These are phyloP conservation scores for Dermolepida albohirtum DNA, from an alignment of 2,888 invertebrate genomes.

Conservation along the genomic window DNA sequence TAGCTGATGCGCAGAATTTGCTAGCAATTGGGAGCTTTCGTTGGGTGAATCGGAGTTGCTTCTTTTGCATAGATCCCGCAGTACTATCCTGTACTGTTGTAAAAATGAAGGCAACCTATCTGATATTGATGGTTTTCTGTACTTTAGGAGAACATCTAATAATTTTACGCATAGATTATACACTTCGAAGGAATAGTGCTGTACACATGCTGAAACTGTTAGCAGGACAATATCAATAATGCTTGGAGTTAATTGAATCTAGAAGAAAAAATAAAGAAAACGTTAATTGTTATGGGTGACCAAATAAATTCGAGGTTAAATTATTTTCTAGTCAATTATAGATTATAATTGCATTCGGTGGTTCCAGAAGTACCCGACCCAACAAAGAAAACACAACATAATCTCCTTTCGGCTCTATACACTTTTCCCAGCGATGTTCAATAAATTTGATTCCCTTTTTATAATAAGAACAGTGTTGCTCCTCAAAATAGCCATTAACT, in stretches of 20 bases:
- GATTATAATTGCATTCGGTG: no score
- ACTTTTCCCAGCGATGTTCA: no score
- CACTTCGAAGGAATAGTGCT: slow-evolving; percentile 50
- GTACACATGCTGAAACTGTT: slow-evolving; percentile 17
- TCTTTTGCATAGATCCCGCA: slow-evolving; percentile 55
- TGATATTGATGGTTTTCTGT: slow-evolving; percentile 57
- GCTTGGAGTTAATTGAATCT: slow-evolving; percentile 42
- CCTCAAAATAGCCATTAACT: no score
- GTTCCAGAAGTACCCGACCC: no score
- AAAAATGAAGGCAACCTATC: slow-evolving; percentile 61
- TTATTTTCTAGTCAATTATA: no score
- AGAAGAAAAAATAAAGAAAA: slow-evolving; percentile 23
- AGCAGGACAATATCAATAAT: slow-evolving; percentile 46
- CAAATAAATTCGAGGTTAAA: no score
- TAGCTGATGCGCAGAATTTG: slow-evolving; percentile 62
- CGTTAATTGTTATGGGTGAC: neutral
- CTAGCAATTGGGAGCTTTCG: slow-evolving; percentile 50
- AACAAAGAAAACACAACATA: no score
- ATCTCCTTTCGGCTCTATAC: no score
- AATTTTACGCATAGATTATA: slow-evolving; percentile 53
- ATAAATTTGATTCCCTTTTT: no score
- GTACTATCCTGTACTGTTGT: slow-evolving; percentile 58
- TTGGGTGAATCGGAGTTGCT: slow-evolving; percentile 52
- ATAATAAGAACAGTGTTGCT: no score
- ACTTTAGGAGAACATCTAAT: slow-evolving; percentile 58